Evolutionary conservation across 2,888 invertebrate genomes (phyloP).

Genomic region (Achlya flavicornis): DNA sequence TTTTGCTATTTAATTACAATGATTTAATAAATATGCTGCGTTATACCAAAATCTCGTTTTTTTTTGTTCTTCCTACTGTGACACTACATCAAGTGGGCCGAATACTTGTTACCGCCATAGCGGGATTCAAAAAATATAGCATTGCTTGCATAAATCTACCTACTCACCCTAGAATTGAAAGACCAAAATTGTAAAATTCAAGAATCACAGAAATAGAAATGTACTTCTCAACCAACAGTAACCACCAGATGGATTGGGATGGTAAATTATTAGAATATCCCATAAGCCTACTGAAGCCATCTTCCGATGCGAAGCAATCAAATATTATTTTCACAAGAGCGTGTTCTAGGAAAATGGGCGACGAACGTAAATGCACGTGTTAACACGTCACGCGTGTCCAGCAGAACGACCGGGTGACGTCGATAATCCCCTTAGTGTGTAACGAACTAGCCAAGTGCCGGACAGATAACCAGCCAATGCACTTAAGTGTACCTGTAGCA

Average conservation of each 20-base stretch:
- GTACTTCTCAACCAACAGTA: background rate
- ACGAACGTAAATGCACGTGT: conserved; percentile 34
- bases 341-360: background rate
- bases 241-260: too few species aligned
- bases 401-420: conserved; percentile 33
- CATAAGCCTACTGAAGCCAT: background rate
- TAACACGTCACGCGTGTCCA: conserved; percentile 39
- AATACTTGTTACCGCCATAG: too few species aligned
- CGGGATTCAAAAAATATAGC: too few species aligned
- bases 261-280: background rate
- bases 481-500: conserved; percentile 48
- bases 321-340: conserved; percentile 1
- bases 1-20: too few species aligned
- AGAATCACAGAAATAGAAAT: background rate
- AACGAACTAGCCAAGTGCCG: conserved; percentile 66
- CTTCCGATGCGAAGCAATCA: background rate
- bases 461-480: conserved; percentile 62
- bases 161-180: too few species aligned
- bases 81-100: too few species aligned
- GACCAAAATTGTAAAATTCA: too few species aligned
- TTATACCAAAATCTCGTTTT: too few species aligned
- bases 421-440: conserved; percentile 71
- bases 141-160: too few species aligned
- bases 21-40: too few species aligned
- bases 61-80: too few species aligned